phyloP scores from a whole-genome alignment of 2,113 vertebrate genomes.

The Carassius gibelio region DNA sequence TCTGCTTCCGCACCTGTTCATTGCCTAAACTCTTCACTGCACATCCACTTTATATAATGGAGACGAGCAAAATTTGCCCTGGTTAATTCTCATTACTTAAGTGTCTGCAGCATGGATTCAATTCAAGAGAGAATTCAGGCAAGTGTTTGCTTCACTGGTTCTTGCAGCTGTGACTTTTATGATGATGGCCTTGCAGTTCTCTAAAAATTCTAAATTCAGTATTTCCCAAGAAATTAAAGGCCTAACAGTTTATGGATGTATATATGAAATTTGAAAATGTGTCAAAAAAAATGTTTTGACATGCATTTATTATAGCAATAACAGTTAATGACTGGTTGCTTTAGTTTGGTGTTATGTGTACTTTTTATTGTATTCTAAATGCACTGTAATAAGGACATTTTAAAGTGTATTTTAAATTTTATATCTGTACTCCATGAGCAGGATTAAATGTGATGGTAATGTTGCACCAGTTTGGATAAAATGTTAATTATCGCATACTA shows the following conservation, averaged over 20 bases:
- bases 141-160: neutral
- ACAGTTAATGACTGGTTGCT: too few relatives aligned
- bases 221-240: too few relatives aligned
- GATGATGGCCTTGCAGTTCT: neutral
- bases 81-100: neutral
- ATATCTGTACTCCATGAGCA: too few relatives aligned
- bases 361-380: neutral
- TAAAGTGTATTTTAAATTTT: neutral
- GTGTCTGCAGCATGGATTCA: neutral
- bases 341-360: neutral
- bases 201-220: neutral
- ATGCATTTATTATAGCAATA: too few relatives aligned
- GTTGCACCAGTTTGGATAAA: too few relatives aligned
- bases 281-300: too few relatives aligned
- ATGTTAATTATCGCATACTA: too few relatives aligned
- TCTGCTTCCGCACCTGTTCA: neutral
- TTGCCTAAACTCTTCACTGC: neutral
- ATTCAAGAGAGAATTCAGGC: neutral
- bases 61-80: neutral
- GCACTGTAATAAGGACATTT: neutral
- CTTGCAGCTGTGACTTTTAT: neutral
- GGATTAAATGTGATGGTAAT: too few relatives aligned
- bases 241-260: neutral
- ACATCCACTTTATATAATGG: neutral
- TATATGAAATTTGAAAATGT: neutral